Percentiles rank a stretch among this genome's conserved stretches.
Evolutionary conservation across 2,888 invertebrate species (phyloP).

Genomic region (Eurois occulta): DNA sequence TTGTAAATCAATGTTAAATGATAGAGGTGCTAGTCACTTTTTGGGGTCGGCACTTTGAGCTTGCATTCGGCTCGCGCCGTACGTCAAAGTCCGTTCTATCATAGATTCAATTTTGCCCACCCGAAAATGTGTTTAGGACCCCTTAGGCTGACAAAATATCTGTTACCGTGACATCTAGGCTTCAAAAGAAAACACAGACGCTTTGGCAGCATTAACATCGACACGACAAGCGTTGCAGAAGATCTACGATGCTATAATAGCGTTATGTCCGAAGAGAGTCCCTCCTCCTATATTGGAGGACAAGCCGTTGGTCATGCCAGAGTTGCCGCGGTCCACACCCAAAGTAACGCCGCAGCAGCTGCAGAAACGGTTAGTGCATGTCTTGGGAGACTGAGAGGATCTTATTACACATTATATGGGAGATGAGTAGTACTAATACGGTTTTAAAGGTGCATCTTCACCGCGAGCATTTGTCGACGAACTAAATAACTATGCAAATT

Average conservation of each 20-base stretch:
- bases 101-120: neutral
- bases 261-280: constrained; percentile 91
- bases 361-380: constrained; percentile 84
- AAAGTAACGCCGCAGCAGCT: constrained; percentile 86
- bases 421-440: neutral
- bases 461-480: neutral
- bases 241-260: constrained; percentile 91
- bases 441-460: neutral
- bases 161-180: constrained; percentile 74
- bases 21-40: neutral
- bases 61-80: neutral
- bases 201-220: constrained; percentile 90
- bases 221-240: constrained; percentile 91
- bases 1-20: neutral
- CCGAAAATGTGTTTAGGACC: neutral
- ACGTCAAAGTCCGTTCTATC: neutral
- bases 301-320: constrained; percentile 81
- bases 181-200: constrained; percentile 91
- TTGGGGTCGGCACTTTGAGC: neutral
- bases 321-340: constrained; percentile 80
- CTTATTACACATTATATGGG: neutral
- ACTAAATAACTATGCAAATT: neutral
- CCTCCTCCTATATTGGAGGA: constrained; percentile 90
- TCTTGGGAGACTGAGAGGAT: neutral
- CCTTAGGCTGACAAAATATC: constrained; percentile 1